Evolutionary conservation across 2,888 invertebrate genomes (phyloP).

Genomic region (Gnatocerus cornutus): DNA sequence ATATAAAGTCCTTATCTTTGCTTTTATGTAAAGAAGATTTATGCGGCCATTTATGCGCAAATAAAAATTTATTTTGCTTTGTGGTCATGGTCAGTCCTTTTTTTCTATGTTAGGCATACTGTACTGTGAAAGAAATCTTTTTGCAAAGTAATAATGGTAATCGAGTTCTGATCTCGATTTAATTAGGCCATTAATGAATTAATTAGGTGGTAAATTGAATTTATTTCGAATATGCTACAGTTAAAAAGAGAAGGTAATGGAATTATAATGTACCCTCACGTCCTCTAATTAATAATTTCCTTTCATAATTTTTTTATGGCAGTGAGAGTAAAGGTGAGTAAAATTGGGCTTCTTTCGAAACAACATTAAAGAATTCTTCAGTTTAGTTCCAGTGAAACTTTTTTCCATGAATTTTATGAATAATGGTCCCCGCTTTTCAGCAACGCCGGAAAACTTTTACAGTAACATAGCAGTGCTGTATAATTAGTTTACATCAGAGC

Average conservation of each 20-base stretch:
- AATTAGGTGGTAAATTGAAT: constrained; percentile 35
- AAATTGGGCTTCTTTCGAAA: constrained; percentile 35
- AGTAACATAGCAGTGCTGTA: constrained; percentile 27
- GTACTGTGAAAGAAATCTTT: neutral
- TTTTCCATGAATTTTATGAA: constrained; percentile 41
- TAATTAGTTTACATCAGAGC: constrained; percentile 14
- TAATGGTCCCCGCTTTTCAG: constrained; percentile 29
- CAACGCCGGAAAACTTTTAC: constrained; percentile 26
- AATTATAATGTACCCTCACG: constrained; percentile 35
- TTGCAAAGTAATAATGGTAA: constrained; percentile 3
- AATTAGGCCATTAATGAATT: constrained; percentile 33
- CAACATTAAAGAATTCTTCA: constrained; percentile 32
- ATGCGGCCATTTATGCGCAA: constrained; percentile 40
- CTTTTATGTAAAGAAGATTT: constrained; percentile 38
- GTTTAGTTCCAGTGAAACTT: constrained; percentile 14
- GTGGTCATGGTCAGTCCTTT: constrained; percentile 8
- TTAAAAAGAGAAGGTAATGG: constrained; percentile 38
- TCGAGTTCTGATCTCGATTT: constrained; percentile 37
- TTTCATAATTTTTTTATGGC: constrained; percentile 18
- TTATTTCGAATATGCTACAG: constrained; percentile 12
- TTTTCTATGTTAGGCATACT: neutral
- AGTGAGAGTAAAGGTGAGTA: constrained; percentile 27
- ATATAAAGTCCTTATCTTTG: constrained; percentile 38
- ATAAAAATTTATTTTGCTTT: constrained; percentile 36
- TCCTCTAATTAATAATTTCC: constrained; percentile 38